Evolutionary conservation across 2,888 invertebrate species (phyloP).

Genomic region (Pollenia labialis): DNA sequence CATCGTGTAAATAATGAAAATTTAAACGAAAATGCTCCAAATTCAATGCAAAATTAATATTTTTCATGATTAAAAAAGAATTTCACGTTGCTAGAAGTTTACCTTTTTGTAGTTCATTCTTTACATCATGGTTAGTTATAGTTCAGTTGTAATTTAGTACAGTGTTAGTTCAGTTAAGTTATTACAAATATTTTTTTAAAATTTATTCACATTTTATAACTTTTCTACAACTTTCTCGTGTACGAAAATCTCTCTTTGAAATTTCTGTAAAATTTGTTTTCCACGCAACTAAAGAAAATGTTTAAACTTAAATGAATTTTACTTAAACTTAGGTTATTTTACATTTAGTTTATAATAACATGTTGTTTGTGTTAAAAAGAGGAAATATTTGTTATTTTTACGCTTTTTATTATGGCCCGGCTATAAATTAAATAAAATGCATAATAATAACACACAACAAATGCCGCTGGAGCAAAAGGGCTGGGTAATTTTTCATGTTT

Average conservation of each 20-base stretch:
- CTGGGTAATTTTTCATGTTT: background rate
- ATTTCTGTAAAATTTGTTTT: background rate
- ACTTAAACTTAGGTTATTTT: conserved; percentile 26
- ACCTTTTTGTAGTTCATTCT: too few species aligned
- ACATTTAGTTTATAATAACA: conserved; percentile 26
- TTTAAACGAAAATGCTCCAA: too few species aligned
- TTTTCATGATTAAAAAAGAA: too few species aligned
- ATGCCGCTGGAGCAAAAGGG: conserved; percentile 5
- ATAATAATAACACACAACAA: conserved; percentile 44
- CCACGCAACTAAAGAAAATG: background rate
- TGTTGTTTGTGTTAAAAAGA: conserved; percentile 31
- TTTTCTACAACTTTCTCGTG: background rate
- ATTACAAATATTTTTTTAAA: too few species aligned
- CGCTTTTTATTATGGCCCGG: conserved; percentile 57
- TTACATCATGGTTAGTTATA: too few species aligned
- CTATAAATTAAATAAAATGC: conserved; percentile 71
- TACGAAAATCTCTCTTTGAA: background rate
- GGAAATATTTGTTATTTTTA: conserved; percentile 14
- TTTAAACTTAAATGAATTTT: background rate
- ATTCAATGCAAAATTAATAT: too few species aligned
- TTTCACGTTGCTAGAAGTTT: too few species aligned
- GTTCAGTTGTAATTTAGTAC: too few species aligned
- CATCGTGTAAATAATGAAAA: background rate
- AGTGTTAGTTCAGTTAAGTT: too few species aligned
- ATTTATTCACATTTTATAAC: too few species aligned